Base-by-base conservation (phyloP, 2,113 vertebrate genomes). In the Rana temporaria region DNA sequence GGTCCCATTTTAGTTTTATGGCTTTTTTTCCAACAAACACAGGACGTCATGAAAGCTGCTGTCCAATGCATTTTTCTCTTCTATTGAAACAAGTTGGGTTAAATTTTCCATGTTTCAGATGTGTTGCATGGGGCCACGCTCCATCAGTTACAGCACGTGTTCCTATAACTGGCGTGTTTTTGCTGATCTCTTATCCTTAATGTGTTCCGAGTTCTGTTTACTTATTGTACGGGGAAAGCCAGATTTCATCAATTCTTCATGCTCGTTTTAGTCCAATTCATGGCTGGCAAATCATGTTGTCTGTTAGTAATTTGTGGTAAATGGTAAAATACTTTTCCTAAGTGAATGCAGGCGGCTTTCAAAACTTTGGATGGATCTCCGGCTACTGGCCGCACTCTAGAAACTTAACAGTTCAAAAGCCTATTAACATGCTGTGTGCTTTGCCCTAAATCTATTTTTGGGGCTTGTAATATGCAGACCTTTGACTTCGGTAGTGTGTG, bases 291-390 rank as follows among this genome's bases (percentile, higher is more conserved):
- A 67, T 66, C 64, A 57, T 34, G n/a, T 79, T 79, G 77, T 79
- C 77, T 78, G 59, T 53, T 73, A 67, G 77, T 79, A 67, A 79
- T 79, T 79, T 79, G 77, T 32, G 64, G 77, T 73, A 73, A 73
- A 73, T 73, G 53, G 70, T 68, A 68, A 67, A 79, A 79, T 79
- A 67, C 52, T 65, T 78, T 64, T 65, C 60, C n/a, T 67, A 63
- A 73, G 70, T 62, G 77, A 79, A 79, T 56, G 48, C 64, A 73
- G 70, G 53, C 17, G 70, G 56, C 70, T 73, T 14, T 73, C 70
- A 57, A 73, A 70, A 70, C 68, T 70, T 70, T 70, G 68, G 68
- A 22, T 20, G 48, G 68, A n/a, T 16, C 53, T 66, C 22, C 1
- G 3, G 75, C 62, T 78, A 78, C 48, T 78, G 75, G 60, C 11